Conservation (phyloP, 2,797 vertebrate genomes). For the Hozukius guyotensis region DNA sequence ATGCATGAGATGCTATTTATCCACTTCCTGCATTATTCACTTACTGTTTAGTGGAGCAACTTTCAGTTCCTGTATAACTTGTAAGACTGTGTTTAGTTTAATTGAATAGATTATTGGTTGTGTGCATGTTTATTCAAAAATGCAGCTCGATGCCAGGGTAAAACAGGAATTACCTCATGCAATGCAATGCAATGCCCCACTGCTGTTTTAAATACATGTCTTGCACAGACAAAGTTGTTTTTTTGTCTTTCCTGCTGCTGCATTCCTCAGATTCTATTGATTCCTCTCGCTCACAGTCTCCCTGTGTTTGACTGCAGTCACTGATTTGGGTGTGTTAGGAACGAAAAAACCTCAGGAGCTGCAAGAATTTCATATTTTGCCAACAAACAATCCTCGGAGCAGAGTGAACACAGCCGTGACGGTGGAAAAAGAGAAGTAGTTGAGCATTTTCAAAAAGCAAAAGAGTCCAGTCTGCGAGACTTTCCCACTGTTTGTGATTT, state of each 20-base stretch:
- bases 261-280: constrained; percentile 60
- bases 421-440: neutral
- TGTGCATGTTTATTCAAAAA: constrained; percentile 8
- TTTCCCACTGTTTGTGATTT: neutral
- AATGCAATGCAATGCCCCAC: neutral
- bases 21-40: constrained; percentile 36
- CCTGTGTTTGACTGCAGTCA: constrained; percentile 13
- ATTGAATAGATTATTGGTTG: constrained; percentile 2
- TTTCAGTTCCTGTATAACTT: neutral
- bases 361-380: constrained; percentile 3
- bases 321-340: constrained; percentile 7
- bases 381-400: constrained; percentile 20
- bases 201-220: constrained; percentile 1
- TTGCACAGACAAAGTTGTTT: neutral
- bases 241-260: neutral
- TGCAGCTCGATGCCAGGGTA: neutral
- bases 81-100: neutral
- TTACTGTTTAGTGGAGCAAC: neutral
- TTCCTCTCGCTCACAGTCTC: constrained; percentile 20
- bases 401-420: constrained; percentile 12
- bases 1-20: constrained; percentile 19
- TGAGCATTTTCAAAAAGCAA: constrained; percentile 4
- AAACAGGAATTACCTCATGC: constrained; percentile 10
- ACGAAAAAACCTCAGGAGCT: constrained; percentile 2
- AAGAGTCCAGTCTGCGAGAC: neutral